phyloP scores from a whole-genome alignment of 2,113 vertebrate species.

The Rutilus rutilus region DNA sequence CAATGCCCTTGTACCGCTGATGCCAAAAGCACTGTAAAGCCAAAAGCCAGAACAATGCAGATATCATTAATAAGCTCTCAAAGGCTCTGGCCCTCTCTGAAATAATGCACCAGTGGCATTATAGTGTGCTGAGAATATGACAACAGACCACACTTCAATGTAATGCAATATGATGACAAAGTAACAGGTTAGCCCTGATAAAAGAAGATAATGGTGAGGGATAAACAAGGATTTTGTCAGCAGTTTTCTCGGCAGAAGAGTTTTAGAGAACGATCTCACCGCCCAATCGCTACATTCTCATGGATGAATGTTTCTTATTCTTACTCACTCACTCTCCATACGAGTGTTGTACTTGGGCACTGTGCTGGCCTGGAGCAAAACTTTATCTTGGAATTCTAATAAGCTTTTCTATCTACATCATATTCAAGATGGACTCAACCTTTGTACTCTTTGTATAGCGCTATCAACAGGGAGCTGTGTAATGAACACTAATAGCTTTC shows the following conservation, averaged over 20 bases:
- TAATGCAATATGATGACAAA: constrained; percentile 15
- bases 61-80: constrained; percentile 64
- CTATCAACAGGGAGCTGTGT: constrained; percentile 25
- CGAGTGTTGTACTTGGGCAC: constrained; percentile 44
- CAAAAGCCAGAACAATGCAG: constrained; percentile 60
- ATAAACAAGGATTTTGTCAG: not conserved
- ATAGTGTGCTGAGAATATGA: constrained; percentile 30
- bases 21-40: constrained; percentile 60
- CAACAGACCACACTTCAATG: constrained; percentile 1
- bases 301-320: constrained; percentile 32
- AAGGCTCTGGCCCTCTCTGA: constrained; percentile 55
- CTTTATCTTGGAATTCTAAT: constrained; percentile 58
- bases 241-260: not conserved
- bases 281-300: not conserved
- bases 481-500: constrained; percentile 44
- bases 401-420: constrained; percentile 59
- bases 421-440: constrained; percentile 43
- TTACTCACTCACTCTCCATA: not conserved
- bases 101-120: constrained; percentile 46
- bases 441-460: constrained; percentile 10
- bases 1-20: constrained; percentile 48
- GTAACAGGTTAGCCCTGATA: constrained; percentile 21
- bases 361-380: constrained; percentile 46
- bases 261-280: not conserved
- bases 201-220: not conserved